phyloP scores from a whole-genome alignment of 2,888 invertebrate species.

The Orthosia gothica region DNA sequence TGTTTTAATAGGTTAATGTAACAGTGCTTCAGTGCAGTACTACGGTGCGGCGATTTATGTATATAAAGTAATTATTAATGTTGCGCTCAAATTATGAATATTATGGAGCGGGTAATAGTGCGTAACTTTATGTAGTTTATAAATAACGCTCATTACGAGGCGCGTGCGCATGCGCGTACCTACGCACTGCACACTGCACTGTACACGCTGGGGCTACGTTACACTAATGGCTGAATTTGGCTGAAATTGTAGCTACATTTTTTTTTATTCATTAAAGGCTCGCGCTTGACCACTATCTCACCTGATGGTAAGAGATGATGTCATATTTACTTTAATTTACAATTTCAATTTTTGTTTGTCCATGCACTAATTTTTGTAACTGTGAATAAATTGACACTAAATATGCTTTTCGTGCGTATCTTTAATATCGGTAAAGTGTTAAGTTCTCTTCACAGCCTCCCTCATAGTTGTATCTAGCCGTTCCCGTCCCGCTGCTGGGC shows the following conservation, averaged over 20 bases:
- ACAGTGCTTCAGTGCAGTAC: not conserved
- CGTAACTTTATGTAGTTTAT: slow-evolving; percentile 26
- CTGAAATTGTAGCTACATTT: no score
- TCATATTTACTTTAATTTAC: no score
- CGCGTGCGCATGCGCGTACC: not conserved
- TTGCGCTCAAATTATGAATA: slow-evolving; percentile 15
- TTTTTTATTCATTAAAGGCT: no score
- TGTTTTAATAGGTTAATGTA: no score
- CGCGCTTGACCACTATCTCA: no score
- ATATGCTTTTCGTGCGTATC: no score
- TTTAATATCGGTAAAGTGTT: no score
- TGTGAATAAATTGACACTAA: not conserved
- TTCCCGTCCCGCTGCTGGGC: no score
- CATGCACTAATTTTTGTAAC: not conserved
- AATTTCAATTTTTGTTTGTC: not conserved
- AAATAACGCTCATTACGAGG: slow-evolving; percentile 23
- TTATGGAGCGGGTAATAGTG: slow-evolving; percentile 34
- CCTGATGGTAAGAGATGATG: no score
- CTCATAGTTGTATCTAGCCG: no score
- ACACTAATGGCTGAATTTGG: not conserved
- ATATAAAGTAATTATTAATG: slow-evolving; percentile 27
- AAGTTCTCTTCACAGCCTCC: no score
- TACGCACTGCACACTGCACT: not conserved
- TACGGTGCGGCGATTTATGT: not conserved
- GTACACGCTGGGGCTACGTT: not conserved